Evolutionary conservation across 2,113 vertebrate genomes (phyloP).

Genomic region (Menura novaehollandiae): DNA sequence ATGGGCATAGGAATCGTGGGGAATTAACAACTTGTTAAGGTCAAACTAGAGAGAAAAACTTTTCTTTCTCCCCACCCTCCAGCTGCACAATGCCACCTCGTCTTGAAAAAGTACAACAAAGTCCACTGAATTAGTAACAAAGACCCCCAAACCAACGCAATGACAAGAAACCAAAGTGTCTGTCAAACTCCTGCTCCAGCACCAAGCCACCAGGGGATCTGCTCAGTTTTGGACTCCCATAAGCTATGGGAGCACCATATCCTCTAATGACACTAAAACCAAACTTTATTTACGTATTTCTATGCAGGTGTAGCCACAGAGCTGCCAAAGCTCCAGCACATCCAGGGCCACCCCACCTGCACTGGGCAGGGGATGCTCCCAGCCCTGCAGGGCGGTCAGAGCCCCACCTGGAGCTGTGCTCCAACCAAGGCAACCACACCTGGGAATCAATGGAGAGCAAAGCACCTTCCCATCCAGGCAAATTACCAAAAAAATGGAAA

Average conservation of each 20-base stretch:
- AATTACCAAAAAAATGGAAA: background rate
- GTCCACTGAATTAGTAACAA: background rate
- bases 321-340: background rate
- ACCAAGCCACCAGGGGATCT: too few species aligned
- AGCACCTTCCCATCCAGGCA: background rate
- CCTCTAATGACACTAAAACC: fast-evolving
- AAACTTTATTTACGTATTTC: fast-evolving
- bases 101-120: background rate
- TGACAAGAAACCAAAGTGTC: background rate
- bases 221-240: background rate
- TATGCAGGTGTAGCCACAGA: background rate
- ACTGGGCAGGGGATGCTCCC: background rate
- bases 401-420: background rate
- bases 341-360: fast-evolving
- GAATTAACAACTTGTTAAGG: constrained; percentile 56
- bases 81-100: background rate
- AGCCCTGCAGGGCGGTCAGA: background rate
- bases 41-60: constrained; percentile 43
- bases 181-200: background rate
- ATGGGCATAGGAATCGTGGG: background rate
- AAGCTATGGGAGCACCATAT: fast-evolving
- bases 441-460: fast-evolving
- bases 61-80: background rate
- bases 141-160: background rate
- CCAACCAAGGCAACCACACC: background rate